phyloP scores from a whole-genome alignment of 2,113 vertebrate species.

The Chelonoidis abingdonii region DNA sequence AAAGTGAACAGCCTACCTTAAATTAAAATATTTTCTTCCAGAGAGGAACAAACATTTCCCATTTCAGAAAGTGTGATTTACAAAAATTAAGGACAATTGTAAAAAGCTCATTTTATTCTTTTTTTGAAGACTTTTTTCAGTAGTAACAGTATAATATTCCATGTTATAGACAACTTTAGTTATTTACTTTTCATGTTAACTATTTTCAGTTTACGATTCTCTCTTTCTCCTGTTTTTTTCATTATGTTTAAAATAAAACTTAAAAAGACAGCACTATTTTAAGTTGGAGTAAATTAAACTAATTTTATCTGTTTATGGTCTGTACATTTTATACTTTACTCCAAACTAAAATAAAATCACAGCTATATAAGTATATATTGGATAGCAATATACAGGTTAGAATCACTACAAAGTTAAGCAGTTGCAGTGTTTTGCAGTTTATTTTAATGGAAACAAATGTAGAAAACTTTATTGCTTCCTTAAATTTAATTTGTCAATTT shows the following conservation, averaged over 20 bases:
- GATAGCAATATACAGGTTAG: neutral
- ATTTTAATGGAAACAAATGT: conserved; percentile 4
- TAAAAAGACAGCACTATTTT: neutral
- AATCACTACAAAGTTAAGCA: neutral
- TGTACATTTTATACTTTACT: neutral
- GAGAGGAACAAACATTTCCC: neutral
- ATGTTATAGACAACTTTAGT: neutral
- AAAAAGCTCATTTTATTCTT: neutral
- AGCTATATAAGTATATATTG: neutral
- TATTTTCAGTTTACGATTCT: neutral
- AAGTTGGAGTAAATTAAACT: neutral
- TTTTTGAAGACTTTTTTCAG: neutral
- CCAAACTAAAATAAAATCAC: neutral
- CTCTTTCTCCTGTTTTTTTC: neutral
- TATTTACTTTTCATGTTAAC: neutral
- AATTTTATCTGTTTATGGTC: neutral
- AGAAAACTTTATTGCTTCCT: conserved; percentile 59
- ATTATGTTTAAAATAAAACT: neutral
- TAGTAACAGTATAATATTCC: neutral
- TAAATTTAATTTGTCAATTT: conserved; percentile 38
- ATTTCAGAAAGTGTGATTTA: neutral
- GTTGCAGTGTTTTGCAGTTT: neutral
- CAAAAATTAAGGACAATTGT: neutral
- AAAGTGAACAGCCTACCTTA: neutral
- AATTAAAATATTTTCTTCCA: neutral